Conservation (phyloP, 2,113 vertebrate genomes). For the Pterocles orientalis region DNA sequence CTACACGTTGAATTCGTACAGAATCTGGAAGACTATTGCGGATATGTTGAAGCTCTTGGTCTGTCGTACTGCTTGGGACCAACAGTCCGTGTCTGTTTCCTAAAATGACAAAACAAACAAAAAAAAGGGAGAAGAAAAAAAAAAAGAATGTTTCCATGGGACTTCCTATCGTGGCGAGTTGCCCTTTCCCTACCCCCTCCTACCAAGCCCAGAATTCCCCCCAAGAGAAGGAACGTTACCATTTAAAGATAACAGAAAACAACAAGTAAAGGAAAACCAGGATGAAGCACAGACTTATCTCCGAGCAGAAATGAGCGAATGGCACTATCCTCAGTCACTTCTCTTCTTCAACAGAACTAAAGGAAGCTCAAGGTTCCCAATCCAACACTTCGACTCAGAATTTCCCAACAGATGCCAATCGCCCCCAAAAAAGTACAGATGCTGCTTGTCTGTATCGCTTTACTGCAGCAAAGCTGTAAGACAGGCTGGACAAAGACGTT, state of each 20-base stretch:
- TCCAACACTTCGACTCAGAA: neutral
- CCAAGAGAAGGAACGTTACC: rapidly evolving
- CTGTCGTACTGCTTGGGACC: constrained; percentile 93
- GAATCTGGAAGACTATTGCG: constrained; percentile 89
- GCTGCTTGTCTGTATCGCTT: neutral
- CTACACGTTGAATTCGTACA: constrained; percentile 88
- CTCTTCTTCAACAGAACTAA: neutral
- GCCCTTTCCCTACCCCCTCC: too few relatives aligned
- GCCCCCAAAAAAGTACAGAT: rapidly evolving
- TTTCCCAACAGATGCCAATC: rapidly evolving
- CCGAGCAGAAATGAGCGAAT: rapidly evolving
- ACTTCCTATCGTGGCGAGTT: rapidly evolving
- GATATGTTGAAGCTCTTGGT: constrained; percentile 97
- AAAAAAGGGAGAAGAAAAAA: too few relatives aligned
- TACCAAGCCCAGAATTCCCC: neutral
- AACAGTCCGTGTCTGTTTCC: constrained; percentile 94
- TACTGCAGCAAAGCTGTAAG: neutral
- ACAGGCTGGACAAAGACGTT: rapidly evolving
- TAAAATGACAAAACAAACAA: constrained; percentile 14
- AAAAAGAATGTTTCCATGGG: neutral
- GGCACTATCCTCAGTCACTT: too few relatives aligned
- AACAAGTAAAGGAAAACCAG: neutral
- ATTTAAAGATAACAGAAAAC: neutral
- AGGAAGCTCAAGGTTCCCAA: rapidly evolving
- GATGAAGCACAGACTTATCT: neutral